phyloP scores from a whole-genome alignment of 1,140 invertebrate species.

The Eumeta japonica region DNA sequence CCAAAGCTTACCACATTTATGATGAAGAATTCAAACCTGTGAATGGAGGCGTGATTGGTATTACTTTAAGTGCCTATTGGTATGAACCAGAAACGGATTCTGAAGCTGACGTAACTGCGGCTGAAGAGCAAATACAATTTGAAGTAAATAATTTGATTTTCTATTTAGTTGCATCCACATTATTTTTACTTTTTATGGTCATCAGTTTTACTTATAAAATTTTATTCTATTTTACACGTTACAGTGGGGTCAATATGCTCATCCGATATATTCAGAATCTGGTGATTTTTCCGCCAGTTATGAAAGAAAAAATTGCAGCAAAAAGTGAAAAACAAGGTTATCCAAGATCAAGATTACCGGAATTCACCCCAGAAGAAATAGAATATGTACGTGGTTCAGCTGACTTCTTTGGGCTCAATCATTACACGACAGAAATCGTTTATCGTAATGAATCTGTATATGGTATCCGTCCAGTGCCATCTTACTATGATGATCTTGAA shows the following conservation, averaged over 20 bases:
- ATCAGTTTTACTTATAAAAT: constrained; percentile 5
- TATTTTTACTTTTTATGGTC: constrained; percentile 4
- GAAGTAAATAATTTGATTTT: constrained; percentile 22
- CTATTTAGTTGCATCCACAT: neutral
- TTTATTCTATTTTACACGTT: constrained; percentile 12
- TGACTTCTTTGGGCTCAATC: constrained; percentile 35
- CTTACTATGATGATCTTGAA: neutral
- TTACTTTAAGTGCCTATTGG: constrained; percentile 59
- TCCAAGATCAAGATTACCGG: constrained; percentile 24
- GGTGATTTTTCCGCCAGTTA: constrained; percentile 33
- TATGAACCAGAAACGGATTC: constrained; percentile 49
- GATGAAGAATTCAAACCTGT: constrained; percentile 27
- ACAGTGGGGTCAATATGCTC: constrained; percentile 26
- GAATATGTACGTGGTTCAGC: constrained; percentile 45
- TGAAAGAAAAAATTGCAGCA: constrained; percentile 25
- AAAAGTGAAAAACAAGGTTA: constrained; percentile 33
- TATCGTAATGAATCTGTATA: constrained; percentile 11
- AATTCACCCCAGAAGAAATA: constrained; percentile 46
- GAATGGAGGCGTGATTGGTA: constrained; percentile 58
- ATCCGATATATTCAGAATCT: constrained; percentile 31
- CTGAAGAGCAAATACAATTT: constrained; percentile 45
- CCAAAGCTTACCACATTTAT: constrained; percentile 47
- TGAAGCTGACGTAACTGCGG: constrained; percentile 50
- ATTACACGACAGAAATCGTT: constrained; percentile 24
- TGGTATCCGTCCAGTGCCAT: neutral